These are phyloP conservation scores for Nematostella vectensis DNA, from an alignment of 92 coral and sea anemone genomes.

Conservation along the genomic window DNA sequence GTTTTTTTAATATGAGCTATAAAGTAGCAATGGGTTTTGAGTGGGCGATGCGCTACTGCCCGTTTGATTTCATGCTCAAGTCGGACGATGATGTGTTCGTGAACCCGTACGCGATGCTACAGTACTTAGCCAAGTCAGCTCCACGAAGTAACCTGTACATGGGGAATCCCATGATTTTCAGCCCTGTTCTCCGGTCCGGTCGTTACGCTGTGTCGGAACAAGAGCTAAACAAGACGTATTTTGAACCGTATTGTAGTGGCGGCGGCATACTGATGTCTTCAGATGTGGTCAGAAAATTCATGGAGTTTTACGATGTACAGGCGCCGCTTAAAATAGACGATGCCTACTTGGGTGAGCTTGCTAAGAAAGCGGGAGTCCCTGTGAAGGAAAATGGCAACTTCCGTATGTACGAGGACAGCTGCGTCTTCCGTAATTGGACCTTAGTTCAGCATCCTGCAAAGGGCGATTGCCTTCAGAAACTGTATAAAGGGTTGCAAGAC, in stretches of 20 bases:
- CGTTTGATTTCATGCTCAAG: conserved; percentile 38
- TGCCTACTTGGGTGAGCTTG: conserved; percentile 39
- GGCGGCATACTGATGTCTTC: conserved; percentile 47
- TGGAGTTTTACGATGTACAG: conserved; percentile 29
- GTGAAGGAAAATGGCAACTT: conserved; percentile 28
- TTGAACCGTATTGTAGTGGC: conserved; percentile 56
- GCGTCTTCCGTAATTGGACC: conserved; percentile 18
- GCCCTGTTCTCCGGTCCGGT: conserved; percentile 46
- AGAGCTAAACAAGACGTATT: conserved; percentile 36
- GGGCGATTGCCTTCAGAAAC: conserved; percentile 9
- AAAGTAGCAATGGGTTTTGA: conserved; percentile 78
- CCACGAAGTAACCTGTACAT: conserved; percentile 32
- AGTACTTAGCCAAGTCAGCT: conserved; percentile 18
- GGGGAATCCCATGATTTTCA: conserved; percentile 47
- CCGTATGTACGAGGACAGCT: conserved; percentile 42
- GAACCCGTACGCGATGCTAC: conserved; percentile 37
- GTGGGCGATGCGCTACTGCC: conserved; percentile 55
- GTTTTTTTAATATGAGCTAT: conserved; percentile 53
- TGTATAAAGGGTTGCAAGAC: background rate
- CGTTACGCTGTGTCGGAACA: conserved; percentile 38
- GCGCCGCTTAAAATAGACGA: conserved; percentile 48
- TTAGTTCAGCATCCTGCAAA: conserved; percentile 44
- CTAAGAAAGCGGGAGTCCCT: conserved; percentile 29
- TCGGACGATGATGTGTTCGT: conserved; percentile 60
- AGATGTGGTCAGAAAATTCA: conserved; percentile 29